Evolutionary conservation across 2,888 invertebrate species (phyloP).

Genomic region (Didymodactylos carnosus): DNA sequence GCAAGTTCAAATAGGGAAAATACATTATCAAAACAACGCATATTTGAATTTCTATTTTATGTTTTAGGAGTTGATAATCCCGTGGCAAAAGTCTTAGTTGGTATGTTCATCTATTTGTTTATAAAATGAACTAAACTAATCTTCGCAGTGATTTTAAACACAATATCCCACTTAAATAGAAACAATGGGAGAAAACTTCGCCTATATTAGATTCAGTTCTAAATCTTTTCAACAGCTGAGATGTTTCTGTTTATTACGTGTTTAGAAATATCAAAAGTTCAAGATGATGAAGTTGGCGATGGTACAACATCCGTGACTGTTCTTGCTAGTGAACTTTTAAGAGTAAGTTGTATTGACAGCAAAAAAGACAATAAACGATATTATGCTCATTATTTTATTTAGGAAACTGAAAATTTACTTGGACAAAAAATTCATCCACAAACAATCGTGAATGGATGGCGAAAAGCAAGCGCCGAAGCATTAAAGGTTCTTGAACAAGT

Average conservation of each 20-base stretch:
- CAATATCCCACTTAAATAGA: no score
- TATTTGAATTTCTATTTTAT: no score
- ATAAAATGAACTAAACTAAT: no score
- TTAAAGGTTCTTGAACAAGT: conserved; percentile 56
- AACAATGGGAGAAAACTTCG: no score
- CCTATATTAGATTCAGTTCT: neutral
- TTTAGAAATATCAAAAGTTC: conserved; percentile 78
- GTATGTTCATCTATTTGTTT: conserved; percentile 26
- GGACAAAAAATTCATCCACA: conserved; percentile 90
- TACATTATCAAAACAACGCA: no score
- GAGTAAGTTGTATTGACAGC: conserved; percentile 31
- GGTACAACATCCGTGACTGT: conserved; percentile 99
- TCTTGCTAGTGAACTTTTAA: conserved; percentile 70
- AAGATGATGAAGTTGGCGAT: conserved; percentile 98
- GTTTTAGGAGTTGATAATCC: conserved; percentile 99
- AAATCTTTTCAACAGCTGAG: neutral
- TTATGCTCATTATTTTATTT: conserved; percentile 1
- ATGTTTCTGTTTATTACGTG: neutral
- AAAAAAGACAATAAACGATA: neutral
- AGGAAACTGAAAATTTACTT: conserved; percentile 76
- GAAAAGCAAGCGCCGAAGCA: conserved; percentile 64
- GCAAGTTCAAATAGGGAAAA: no score
- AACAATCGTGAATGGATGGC: conserved; percentile 85
- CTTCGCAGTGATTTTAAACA: no score
- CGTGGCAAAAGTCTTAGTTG: conserved; percentile 89